Percentiles rank a stretch among this genome's conserved stretches.
phyloP scores from a whole-genome alignment of 2,888 invertebrate genomes.

The Drosophila pseudotalamancana region DNA sequence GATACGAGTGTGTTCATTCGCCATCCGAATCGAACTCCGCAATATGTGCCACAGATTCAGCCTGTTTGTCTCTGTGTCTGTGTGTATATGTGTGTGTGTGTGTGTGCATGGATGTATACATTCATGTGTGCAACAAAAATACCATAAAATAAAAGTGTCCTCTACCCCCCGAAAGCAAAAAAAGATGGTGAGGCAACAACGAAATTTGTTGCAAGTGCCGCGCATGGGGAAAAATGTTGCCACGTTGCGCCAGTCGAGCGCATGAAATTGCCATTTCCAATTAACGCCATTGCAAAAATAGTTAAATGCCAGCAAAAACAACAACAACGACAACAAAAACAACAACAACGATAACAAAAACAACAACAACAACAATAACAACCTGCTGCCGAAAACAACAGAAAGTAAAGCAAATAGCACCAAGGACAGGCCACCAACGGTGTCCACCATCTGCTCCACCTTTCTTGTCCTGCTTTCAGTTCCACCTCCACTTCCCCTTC shows the following conservation, averaged over 20 bases:
- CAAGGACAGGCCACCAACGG: conserved; percentile 26
- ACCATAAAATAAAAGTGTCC: conserved; percentile 68
- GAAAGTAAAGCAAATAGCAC: conserved; percentile 43
- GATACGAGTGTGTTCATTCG: conserved; percentile 51
- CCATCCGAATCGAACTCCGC: conserved; percentile 55
- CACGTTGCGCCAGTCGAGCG: conserved; percentile 45
- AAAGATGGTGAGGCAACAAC: conserved; percentile 5
- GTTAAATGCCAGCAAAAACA: conserved; percentile 64
- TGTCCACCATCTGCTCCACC: conserved; percentile 21
- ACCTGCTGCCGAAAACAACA: conserved; percentile 44
- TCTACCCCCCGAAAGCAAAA: conserved; percentile 15
- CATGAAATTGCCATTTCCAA: conserved; percentile 81
- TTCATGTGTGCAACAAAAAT: conserved; percentile 43
- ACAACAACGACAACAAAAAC: conserved; percentile 28
- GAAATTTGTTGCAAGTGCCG: conserved; percentile 52
- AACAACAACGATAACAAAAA: conserved; percentile 20
- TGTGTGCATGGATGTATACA: conserved; percentile 13
- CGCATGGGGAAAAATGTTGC: conserved; percentile 21
- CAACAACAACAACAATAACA: conserved; percentile 31
- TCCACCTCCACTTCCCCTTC: not conserved
- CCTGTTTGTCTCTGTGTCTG: not conserved
- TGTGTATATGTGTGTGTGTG: conserved; percentile 1
- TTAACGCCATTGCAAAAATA: conserved; percentile 80
- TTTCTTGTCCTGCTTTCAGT: not conserved
- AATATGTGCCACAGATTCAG: conserved; percentile 66